A percentile compares a stretch with the other conserved stretches of the same genome.
phyloP scores from a whole-genome alignment of 2,113 vertebrate genomes.

The Columba janthina region DNA sequence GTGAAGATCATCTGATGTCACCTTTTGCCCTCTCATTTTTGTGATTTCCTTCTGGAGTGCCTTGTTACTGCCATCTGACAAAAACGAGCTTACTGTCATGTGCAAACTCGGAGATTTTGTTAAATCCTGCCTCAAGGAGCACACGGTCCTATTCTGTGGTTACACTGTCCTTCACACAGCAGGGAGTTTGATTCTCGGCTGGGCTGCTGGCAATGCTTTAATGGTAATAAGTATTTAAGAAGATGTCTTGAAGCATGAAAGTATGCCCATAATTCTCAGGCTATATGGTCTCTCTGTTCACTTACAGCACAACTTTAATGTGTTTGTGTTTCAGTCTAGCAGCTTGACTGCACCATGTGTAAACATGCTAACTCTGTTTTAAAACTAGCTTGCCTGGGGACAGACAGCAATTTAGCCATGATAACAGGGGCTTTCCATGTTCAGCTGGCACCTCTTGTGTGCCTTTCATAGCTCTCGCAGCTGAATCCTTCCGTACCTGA shows the following conservation, averaged over 20 bases:
- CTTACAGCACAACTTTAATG: background rate
- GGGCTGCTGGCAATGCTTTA: background rate
- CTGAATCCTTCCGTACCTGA: background rate
- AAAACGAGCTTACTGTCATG: background rate
- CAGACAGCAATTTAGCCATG: background rate
- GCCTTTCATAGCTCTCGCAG: background rate
- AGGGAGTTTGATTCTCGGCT: background rate
- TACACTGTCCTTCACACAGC: background rate
- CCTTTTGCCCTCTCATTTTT: background rate
- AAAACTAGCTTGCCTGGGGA: background rate
- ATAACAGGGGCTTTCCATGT: background rate
- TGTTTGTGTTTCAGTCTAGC: conserved; percentile 7
- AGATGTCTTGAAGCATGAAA: background rate
- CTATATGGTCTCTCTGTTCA: background rate
- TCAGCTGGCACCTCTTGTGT: background rate
- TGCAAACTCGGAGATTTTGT: background rate
- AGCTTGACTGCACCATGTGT: background rate
- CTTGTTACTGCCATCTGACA: background rate
- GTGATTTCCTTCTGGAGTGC: background rate
- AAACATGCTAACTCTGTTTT: background rate
- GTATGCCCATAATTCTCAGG: background rate
- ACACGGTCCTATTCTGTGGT: background rate
- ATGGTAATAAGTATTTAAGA: background rate
- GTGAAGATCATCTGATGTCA: background rate
- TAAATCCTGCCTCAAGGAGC: background rate